phyloP scores from a whole-genome alignment of 2,113 vertebrate species.

The Scopus umbretta region DNA sequence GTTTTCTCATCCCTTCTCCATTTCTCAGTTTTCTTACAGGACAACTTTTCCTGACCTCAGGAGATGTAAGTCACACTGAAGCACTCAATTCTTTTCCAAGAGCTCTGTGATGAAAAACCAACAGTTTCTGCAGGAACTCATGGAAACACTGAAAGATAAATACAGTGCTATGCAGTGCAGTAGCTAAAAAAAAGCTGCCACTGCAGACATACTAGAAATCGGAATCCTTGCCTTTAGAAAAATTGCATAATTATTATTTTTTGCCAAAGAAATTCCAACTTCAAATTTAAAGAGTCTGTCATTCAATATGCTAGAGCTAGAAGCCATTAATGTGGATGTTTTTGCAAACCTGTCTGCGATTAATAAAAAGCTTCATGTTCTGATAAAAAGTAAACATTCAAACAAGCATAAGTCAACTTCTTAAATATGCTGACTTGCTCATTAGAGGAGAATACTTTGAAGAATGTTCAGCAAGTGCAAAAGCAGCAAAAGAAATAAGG shows the following conservation, averaged over 20 bases:
- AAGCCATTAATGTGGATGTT: neutral
- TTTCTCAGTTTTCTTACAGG: neutral
- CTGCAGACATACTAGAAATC: neutral
- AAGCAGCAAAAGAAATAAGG: neutral
- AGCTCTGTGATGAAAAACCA: neutral
- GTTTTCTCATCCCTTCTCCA: neutral
- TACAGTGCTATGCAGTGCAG: neutral
- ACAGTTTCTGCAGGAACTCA: neutral
- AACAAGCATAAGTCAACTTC: neutral
- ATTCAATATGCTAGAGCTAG: neutral
- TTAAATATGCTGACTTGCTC: neutral
- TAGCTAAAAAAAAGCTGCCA: neutral
- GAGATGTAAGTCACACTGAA: neutral
- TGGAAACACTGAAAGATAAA: neutral
- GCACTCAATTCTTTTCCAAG: neutral
- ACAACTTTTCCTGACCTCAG: neutral
- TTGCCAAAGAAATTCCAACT: neutral
- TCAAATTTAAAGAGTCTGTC: neutral
- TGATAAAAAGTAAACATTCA: neutral
- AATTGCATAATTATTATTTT: neutral
- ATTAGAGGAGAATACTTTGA: neutral
- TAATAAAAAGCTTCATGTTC: neutral
- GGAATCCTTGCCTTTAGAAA: neutral
- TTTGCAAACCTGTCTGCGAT: neutral
- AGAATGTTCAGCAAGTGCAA: neutral